Conservation (phyloP, 2,113 vertebrate genomes). For the Apus apus region DNA sequence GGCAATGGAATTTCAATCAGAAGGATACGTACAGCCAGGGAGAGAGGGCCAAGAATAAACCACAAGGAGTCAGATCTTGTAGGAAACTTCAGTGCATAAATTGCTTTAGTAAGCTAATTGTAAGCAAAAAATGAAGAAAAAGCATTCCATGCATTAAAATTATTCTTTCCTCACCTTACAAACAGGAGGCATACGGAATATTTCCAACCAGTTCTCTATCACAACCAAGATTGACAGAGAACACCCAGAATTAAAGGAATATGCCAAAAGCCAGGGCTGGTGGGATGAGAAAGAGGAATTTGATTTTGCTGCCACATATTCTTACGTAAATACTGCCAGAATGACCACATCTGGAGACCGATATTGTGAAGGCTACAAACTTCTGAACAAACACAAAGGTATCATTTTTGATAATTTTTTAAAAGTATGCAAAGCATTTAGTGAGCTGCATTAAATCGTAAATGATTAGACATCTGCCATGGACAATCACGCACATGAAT, state of each 20-base stretch:
- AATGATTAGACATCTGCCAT: neutral
- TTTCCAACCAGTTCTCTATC: slow-evolving; percentile 93
- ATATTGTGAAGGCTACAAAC: slow-evolving; percentile 87
- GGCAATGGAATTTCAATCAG: neutral
- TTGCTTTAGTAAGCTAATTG: neutral
- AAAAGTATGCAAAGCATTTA: neutral
- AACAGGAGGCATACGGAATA: slow-evolving; percentile 88
- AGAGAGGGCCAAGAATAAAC: neutral
- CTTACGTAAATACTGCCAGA: slow-evolving; percentile 83
- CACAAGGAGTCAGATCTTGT: neutral
- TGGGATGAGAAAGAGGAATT: slow-evolving; percentile 90
- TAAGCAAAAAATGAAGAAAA: neutral
- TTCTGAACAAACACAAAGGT: slow-evolving; percentile 89
- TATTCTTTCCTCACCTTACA: neutral
- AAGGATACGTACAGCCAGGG: neutral
- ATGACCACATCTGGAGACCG: slow-evolving; percentile 84
- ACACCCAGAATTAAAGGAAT: slow-evolving; percentile 84
- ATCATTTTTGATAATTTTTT: neutral
- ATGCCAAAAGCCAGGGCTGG: slow-evolving; percentile 87
- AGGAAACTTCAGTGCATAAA: neutral
- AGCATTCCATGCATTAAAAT: neutral
- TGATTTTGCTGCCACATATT: slow-evolving; percentile 88
- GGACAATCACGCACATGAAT: neutral
- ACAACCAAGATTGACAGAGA: slow-evolving; percentile 91
- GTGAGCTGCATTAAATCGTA: neutral